Evolutionary conservation across 2,797 vertebrate genomes (phyloP), one percentile per base, ranked within the genome.

Genomic region (Balearica regulorum): DNA sequence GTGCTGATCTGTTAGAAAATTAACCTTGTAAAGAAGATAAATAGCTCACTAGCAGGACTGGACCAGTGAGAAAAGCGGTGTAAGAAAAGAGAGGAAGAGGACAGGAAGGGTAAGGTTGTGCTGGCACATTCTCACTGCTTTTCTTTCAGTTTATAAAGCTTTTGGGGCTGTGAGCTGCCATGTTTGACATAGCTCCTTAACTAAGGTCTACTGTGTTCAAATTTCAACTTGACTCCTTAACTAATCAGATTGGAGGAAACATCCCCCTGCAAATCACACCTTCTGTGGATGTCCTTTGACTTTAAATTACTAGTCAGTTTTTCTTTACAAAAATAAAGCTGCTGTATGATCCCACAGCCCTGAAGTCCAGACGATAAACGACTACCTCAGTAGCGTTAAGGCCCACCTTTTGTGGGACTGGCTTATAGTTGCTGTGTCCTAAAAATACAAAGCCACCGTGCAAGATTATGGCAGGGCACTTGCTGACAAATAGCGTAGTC

Each of bases 241-340:
- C 25, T 87, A 29, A 60, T 68, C 16, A 29, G 3, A 64, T 44
- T 81, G 53, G 37, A 93, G n/a, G 39, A 55, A 73, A 68, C 19
- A 24, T 17, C 1, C 3, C 3, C 35, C 18, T 4, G 15, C 9
- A 53, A 1, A 39, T 58, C 49, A 51, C 31, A 61, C 9, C 5
- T 64, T 73, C 29, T 55, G 29, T 49, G 21, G 22, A 31, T 49
- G 46, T 62, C 37, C 66, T 75, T 26, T 43, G 29, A 57, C 51
- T 72, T 92, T 9, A 69, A 54, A 57, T 73, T 79, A 66, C 75
- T 44, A 13, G 19, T 87, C 14, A 7, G 14, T 48, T 10, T 46
- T 65, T 83, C 33, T 83, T 80, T 39, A 41, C 24, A 88, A 77
- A 89, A 69, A 62, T 58, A 54, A 80, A 90, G 28, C 21, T 60